Evolutionary conservation across 1,140 invertebrate species (phyloP), one percentile per base, ranked within the genome.

Genomic region (Coboldia fuscipes): DNA sequence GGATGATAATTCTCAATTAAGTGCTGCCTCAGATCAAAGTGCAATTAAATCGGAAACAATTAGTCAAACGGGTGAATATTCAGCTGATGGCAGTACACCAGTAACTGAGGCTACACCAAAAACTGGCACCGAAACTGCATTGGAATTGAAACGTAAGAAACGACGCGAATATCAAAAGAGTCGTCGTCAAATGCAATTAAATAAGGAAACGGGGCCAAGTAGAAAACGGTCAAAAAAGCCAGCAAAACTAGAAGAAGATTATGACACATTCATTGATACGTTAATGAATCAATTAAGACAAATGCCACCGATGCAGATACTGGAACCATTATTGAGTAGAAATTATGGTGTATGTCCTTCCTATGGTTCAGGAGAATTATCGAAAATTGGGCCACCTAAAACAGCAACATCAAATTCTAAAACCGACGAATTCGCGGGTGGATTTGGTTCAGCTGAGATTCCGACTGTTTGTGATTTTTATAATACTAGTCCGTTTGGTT

Each of bases 181-280:
- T 46, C 60, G 81, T 19, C 60, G 73, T 33, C 72, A 71, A 46
- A 62, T 68, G 49, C 65, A 66, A 48, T 29, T 56, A 0, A 59
- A 54, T 17, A 56, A 57, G 33, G 53, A 58, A 26, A 37, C 40
- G 10, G 54, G 56, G 23, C 61, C 65, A 15, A 65, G 75, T 20
- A 86, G 84, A 45, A 90, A 90, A 51, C 62, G 81, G 18, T 65
- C 75, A 9, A 63, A 81, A 18, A 89, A 85, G 56, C 70, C 75
- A 18, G 84, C 79, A 3, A 78, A 82, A 45, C 61, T 80, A 12
- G 80, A 89, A 44, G 86, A 92, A 60, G 85, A 92, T 57, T 85
- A 86, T 54, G 86, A 92, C 50, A 72, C 72, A 6, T 90, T 78
- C 47, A 77, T 89, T 41, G 88, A 90, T 44, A 77, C 74, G 45